These are phyloP conservation scores for Fabriciana adippe DNA, from an alignment of 2,888 invertebrate genomes.

Conservation along the genomic window DNA sequence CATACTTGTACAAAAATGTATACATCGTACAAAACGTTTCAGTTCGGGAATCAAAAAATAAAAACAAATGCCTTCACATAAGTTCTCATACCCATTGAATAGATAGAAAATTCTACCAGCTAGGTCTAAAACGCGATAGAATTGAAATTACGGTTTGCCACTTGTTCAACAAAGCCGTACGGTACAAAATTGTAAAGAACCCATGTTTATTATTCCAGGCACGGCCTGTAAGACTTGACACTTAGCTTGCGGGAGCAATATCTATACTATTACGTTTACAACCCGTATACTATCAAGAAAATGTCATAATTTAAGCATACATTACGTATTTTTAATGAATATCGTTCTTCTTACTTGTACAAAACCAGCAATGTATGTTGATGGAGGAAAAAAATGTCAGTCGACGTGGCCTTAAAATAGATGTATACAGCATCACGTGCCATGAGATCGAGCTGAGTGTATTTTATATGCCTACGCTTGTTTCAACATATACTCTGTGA, in stretches of 20 bases:
- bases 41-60: too few relatives aligned
- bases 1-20: too few relatives aligned
- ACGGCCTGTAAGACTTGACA: conserved; percentile 45
- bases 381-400: neutral
- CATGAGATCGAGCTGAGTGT: conserved; percentile 42
- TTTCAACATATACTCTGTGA: conserved; percentile 42
- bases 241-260: conserved; percentile 46
- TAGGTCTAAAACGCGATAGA: neutral
- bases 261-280: conserved; percentile 39
- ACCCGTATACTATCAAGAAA: conserved; percentile 7
- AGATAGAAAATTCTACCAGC: too few relatives aligned
- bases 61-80: too few relatives aligned
- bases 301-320: neutral
- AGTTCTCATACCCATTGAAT: too few relatives aligned
- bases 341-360: neutral
- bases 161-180: conserved; percentile 22
- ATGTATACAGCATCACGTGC: conserved; percentile 41
- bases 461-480: conserved; percentile 45
- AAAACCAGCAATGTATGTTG: conserved; percentile 10
- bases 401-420: conserved; percentile 2
- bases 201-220: conserved; percentile 46
- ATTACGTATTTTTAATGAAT: conserved; percentile 5
- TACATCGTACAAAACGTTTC: too few relatives aligned
- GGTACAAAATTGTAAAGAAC: conserved; percentile 33
- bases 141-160: neutral